Percentiles rank a stretch among this genome's conserved stretches.
Evolutionary conservation across 1,140 invertebrate species (phyloP).

Genomic region (Cephus cinctus): DNA sequence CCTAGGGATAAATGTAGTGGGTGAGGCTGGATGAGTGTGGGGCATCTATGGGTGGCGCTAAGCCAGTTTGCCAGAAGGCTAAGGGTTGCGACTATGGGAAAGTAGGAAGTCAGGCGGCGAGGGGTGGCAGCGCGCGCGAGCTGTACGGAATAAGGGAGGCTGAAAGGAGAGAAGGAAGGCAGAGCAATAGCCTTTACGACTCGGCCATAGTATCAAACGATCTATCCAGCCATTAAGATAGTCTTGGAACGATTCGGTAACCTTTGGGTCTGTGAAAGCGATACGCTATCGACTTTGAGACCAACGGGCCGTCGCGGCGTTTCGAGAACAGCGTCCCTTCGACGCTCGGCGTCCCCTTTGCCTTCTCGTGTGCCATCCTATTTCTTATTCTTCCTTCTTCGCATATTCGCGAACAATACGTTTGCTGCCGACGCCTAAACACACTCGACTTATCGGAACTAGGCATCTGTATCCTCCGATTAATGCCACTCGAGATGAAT

Average conservation of each 20-base stretch:
- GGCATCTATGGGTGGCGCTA: conserved; percentile 31
- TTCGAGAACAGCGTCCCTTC: conserved; percentile 41
- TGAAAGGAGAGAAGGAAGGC: conserved; percentile 38
- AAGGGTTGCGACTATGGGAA: conserved; percentile 11
- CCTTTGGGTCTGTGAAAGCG: conserved; percentile 56
- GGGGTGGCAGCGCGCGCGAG: conserved; percentile 10
- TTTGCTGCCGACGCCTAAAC: background rate
- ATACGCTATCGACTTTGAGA: conserved; percentile 54
- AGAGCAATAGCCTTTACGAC: conserved; percentile 58
- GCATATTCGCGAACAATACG: background rate
- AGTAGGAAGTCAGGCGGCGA: conserved; percentile 8
- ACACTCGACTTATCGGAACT: background rate
- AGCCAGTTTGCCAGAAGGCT: conserved; percentile 28
- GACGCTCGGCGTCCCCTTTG: conserved; percentile 12
- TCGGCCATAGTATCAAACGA: conserved; percentile 58
- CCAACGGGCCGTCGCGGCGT: conserved; percentile 34
- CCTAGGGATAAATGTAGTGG: conserved; percentile 36
- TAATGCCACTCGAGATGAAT: too few species aligned
- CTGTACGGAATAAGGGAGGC: conserved; percentile 22
- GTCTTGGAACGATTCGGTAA: conserved; percentile 58
- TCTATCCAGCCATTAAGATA: conserved; percentile 58
- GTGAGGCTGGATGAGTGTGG: conserved; percentile 14
- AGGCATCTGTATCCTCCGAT: too few species aligned
- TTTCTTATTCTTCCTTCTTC: background rate
- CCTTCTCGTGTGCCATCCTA: too few species aligned